A percentile compares a stretch with the other conserved stretches of the same genome.
Conservation (phyloP, 2,888 invertebrate genomes). For the Brachypalpus laphriformis region DNA sequence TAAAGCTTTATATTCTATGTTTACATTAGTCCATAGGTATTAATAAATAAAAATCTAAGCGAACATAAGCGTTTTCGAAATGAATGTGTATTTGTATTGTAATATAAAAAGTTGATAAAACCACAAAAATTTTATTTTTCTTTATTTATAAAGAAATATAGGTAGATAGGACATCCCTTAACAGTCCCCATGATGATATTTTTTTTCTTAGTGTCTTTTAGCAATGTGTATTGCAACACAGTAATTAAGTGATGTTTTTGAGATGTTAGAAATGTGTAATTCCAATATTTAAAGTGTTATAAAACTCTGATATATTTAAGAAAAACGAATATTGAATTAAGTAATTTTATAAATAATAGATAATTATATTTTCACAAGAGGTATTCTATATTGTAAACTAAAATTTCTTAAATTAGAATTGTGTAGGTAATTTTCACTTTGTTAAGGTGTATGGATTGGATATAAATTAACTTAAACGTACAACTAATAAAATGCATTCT, state of each 20-base stretch:
- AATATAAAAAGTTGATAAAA: too few relatives aligned
- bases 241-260: slow-evolving; percentile 20
- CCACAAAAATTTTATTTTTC: too few relatives aligned
- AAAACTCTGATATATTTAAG: slow-evolving; percentile 1
- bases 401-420: neutral
- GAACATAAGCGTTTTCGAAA: neutral
- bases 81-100: neutral
- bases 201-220: slow-evolving; percentile 33
- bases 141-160: neutral
- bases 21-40: neutral
- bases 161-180: neutral
- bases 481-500: slow-evolving; percentile 46
- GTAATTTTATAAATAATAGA: slow-evolving; percentile 41
- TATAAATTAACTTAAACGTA: slow-evolving; percentile 35
- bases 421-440: slow-evolving; percentile 13
- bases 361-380: slow-evolving; percentile 41
- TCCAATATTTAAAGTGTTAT: slow-evolving; percentile 8
- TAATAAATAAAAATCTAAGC: neutral
- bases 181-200: slow-evolving; percentile 13
- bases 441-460: slow-evolving; percentile 23
- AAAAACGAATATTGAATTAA: slow-evolving; percentile 6
- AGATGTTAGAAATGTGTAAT: slow-evolving; percentile 9
- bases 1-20: neutral
- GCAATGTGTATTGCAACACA: slow-evolving; percentile 28
- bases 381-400: slow-evolving; percentile 16